Evolutionary conservation across 2,888 invertebrate genomes (phyloP).

Genomic region (Steromphala cineraria): DNA sequence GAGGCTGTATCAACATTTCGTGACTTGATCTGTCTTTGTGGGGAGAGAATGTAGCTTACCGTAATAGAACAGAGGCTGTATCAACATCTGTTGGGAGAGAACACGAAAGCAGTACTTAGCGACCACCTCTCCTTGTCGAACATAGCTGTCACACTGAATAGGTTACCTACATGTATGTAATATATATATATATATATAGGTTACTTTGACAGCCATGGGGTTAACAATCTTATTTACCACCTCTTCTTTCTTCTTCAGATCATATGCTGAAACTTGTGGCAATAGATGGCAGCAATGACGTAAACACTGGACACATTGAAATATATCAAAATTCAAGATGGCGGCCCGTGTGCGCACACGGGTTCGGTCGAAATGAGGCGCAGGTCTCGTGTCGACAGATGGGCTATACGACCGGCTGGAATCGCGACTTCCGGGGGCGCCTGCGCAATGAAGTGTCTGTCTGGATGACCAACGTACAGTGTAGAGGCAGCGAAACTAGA

Average conservation of each 20-base stretch:
- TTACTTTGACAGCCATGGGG: too few species aligned
- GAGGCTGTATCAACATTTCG: too few species aligned
- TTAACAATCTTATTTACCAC: background rate
- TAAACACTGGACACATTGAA: constrained; percentile 51
- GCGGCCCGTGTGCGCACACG: constrained; percentile 55
- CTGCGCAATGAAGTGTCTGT: constrained; percentile 30
- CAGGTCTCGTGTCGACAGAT: constrained; percentile 60
- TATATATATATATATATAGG: too few species aligned
- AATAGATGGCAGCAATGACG: constrained; percentile 34
- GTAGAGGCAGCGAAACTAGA: constrained; percentile 45
- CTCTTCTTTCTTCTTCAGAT: constrained; percentile 36
- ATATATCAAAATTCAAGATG: constrained; percentile 54
- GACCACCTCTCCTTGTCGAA: too few species aligned
- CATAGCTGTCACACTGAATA: too few species aligned
- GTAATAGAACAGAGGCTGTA: too few species aligned
- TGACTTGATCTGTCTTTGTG: too few species aligned
- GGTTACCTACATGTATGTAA: too few species aligned
- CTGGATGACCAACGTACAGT: constrained; percentile 54
- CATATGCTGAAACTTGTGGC: constrained; percentile 54
- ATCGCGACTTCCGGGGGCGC: constrained; percentile 23
- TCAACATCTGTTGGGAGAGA: too few species aligned
- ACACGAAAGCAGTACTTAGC: too few species aligned
- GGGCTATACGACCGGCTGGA: constrained; percentile 48
- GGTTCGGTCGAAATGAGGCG: constrained; percentile 58
- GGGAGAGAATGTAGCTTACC: too few species aligned